Base-by-base conservation (phyloP, 2,888 invertebrate genomes). In the Chromoteleia sp. region DNA sequence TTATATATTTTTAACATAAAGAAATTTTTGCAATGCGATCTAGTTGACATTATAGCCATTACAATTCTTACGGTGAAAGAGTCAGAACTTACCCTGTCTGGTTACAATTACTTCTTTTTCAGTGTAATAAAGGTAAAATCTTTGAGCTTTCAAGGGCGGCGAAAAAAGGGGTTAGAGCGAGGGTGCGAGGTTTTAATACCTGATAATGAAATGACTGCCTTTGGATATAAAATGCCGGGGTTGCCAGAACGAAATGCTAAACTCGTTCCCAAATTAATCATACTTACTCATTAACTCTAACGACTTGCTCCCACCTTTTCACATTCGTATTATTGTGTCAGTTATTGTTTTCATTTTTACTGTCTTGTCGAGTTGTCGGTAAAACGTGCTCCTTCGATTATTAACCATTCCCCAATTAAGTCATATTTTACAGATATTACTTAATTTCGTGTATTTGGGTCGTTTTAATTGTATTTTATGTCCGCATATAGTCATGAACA, bases 281-380 rank as follows among this genome's bases (percentile, higher is more conserved):
- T 89, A 88, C 88, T 89, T 87, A 89, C 89, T 89, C 88, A 90
- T 89, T 89, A 89, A 88, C 88, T 87, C 86, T 89, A 89, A 89
- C 88, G 88, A 89, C 85, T 85, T 29, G 6, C 29, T 83, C 77
- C 84, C 85, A 79, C 84, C 68, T 70, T 43, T 33, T 21, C 36
- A n/a, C 36, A n/a, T 1, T 14, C 36, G 5, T 6, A n/a, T 12
- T 25, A 7, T 41, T 33, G n/a, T 33, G 21, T n/a, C 6, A 43
- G n/a, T 43, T 15, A 41, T 25, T 4, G 25, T 25, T 25, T 25
- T 25, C 5, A 4, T 29, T 59, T 41, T 43, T 14, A 12, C 10
- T 25, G 2, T 41, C 14, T 43, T 45, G 6, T 25, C 12, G 4
- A 10, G 15, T 33, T 12, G 7, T 2, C 21, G 6, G 0, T 39